Conservation (phyloP, 2,113 vertebrate genomes). For the Phyllostomus hastatus region DNA sequence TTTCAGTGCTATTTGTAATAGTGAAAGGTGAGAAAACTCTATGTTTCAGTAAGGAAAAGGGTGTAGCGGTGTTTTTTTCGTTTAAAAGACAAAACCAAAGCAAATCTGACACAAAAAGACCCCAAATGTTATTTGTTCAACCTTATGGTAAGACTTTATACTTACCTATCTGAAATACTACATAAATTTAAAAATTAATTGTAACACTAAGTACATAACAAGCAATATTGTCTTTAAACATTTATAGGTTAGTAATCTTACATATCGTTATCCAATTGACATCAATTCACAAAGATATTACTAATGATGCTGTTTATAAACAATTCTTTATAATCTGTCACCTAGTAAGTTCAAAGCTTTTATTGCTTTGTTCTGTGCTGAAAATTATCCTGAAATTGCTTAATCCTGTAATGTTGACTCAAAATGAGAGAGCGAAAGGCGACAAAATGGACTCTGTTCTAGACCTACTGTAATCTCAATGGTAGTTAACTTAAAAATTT, state of each 20-base stretch:
- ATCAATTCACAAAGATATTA: constrained; percentile 1
- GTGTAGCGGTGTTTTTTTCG: background rate
- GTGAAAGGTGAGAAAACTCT: background rate
- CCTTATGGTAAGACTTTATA: background rate
- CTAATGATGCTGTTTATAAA: background rate
- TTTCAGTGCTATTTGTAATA: background rate
- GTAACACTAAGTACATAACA: background rate
- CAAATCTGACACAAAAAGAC: background rate
- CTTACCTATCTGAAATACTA: background rate
- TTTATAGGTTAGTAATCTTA: background rate
- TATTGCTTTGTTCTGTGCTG: background rate
- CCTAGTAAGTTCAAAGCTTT: background rate
- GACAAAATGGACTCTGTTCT: background rate
- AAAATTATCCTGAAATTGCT: background rate
- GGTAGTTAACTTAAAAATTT: background rate
- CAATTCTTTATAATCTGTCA: background rate
- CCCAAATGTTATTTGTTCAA: background rate
- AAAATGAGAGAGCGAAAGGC: background rate
- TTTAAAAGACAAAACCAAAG: constrained; percentile 27
- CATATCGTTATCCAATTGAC: background rate
- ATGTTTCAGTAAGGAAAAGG: background rate
- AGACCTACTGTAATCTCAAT: background rate
- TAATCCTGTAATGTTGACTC: background rate
- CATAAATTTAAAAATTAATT: background rate
- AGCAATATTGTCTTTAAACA: background rate